Evolutionary conservation across 2,888 invertebrate genomes (phyloP).

Genomic region (Sialis fuliginosa): DNA sequence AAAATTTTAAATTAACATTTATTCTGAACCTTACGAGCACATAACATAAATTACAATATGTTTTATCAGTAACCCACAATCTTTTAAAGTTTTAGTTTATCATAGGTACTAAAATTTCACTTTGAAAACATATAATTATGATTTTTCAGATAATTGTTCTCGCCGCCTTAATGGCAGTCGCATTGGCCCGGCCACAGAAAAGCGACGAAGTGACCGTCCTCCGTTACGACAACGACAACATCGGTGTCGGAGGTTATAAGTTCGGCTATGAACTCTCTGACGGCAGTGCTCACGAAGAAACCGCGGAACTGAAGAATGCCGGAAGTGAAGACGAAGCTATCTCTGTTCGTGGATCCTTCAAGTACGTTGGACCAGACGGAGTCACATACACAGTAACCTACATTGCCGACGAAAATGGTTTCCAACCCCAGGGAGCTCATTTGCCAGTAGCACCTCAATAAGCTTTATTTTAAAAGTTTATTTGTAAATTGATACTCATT

Average conservation of each 20-base stretch:
- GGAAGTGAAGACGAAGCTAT: constrained; percentile 34
- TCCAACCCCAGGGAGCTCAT: constrained; percentile 27
- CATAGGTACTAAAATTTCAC: too few relatives aligned
- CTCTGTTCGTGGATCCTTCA: constrained; percentile 30
- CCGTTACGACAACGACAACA: constrained; percentile 18
- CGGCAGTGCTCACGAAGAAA: constrained; percentile 30
- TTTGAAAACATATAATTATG: too few relatives aligned
- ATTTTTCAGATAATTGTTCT: constrained; percentile 3
- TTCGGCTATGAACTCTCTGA: constrained; percentile 20
- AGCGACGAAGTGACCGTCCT: constrained; percentile 16
- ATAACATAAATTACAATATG: too few relatives aligned
- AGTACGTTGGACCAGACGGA: constrained; percentile 36
- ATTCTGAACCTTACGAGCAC: too few relatives aligned
- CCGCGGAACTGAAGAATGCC: constrained; percentile 30
- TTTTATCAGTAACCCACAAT: too few relatives aligned
- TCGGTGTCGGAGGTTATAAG: constrained; percentile 18
- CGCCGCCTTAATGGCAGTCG: constrained; percentile 13
- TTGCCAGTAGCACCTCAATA: constrained; percentile 17
- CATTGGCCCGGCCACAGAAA: constrained; percentile 13
- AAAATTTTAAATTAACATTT: too few relatives aligned
- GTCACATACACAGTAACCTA: constrained; percentile 22
- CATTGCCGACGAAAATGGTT: constrained; percentile 26
- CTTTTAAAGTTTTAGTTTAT: too few relatives aligned
- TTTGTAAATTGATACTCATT: too few relatives aligned
- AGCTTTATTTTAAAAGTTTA: not conserved